Evolutionary conservation across 2,113 vertebrate genomes (phyloP).

Genomic region (Artemisiospiza belli): DNA sequence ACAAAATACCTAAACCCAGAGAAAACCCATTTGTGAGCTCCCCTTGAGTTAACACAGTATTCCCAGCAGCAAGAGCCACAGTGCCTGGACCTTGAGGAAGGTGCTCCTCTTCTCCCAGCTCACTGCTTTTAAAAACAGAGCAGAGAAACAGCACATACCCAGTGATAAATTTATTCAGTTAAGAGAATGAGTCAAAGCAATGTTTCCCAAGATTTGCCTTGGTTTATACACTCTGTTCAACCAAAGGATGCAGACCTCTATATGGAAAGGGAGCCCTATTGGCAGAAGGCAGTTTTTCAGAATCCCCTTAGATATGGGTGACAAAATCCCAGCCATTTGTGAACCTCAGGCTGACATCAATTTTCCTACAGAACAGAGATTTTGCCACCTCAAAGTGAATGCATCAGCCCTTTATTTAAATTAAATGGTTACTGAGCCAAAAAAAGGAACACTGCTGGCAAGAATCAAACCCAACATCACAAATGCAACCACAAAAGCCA

Average conservation of each 20-base stretch:
- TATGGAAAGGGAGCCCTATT: neutral
- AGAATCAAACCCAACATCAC: neutral
- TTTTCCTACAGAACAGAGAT: neutral
- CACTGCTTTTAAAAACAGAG: neutral
- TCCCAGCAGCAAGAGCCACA: neutral
- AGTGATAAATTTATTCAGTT: neutral
- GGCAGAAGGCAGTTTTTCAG: neutral
- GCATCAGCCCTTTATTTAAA: neutral
- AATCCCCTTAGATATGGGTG: neutral
- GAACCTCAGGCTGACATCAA: neutral
- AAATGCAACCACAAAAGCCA: neutral
- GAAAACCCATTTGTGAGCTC: neutral
- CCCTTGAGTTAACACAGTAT: fast-evolving
- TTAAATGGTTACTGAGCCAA: neutral
- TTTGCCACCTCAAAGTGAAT: neutral
- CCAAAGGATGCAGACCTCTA: neutral
- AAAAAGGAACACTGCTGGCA: neutral
- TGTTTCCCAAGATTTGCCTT: neutral
- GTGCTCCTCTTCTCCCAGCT: neutral
- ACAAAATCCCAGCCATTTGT: neutral
- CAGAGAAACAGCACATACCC: neutral
- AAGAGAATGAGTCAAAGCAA: neutral
- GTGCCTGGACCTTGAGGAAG: neutral
- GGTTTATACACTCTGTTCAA: neutral
- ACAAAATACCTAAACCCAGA: neutral